These are phyloP conservation scores for Boulengeromyrus knoepffleri DNA, from an alignment of 2,113 vertebrate genomes.

Conservation along the genomic window DNA sequence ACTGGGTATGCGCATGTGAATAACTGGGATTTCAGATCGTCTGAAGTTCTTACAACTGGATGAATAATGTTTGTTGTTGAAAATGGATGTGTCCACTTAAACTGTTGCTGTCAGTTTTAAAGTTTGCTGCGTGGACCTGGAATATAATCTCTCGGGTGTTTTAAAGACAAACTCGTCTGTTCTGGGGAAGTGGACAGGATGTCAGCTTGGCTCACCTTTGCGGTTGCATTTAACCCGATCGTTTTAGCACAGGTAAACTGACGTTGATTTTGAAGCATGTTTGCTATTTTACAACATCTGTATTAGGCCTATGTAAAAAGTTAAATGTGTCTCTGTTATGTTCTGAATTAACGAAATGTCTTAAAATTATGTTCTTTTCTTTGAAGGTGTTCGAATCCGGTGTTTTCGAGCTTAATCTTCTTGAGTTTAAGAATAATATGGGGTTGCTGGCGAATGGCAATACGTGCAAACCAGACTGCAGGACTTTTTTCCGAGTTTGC, in stretches of 20 bases:
- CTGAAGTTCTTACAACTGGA: background rate
- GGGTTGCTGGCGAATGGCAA: conserved; percentile 76
- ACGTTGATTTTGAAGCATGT: background rate
- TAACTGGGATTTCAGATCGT: background rate
- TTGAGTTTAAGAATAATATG: conserved; percentile 81
- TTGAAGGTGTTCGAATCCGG: conserved; percentile 76
- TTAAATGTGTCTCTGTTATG: background rate
- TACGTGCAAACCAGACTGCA: conserved; percentile 74
- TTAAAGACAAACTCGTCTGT: background rate
- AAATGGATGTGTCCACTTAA: background rate
- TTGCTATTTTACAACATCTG: background rate
- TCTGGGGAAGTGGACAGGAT: background rate
- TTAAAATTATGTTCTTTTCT: conserved; percentile 42
- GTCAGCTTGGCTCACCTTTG: conserved; percentile 8
- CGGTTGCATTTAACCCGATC: background rate
- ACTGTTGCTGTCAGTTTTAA: background rate
- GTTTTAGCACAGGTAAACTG: conserved; percentile 9
- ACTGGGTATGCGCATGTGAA: background rate
- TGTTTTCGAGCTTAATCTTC: conserved; percentile 91
- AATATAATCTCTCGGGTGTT: background rate
- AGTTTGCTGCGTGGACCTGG: background rate
- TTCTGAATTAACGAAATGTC: background rate
- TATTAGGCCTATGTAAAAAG: background rate
- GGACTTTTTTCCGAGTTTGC: conserved; percentile 93
- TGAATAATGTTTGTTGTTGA: background rate